Conservation (phyloP, 1,140 invertebrate genomes). For the Apis cerana region DNA sequence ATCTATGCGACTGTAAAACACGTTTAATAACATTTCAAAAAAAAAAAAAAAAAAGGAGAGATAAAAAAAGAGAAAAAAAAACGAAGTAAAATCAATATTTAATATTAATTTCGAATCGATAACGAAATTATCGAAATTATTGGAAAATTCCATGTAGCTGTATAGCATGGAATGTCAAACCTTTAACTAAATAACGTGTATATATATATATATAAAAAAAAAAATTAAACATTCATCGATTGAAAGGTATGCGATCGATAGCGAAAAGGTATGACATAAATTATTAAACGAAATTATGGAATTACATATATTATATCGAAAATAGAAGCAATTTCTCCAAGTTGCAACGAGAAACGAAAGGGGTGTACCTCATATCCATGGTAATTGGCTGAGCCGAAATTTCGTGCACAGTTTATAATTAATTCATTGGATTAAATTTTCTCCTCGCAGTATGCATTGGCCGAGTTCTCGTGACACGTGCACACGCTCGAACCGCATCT, state of each 20-base stretch:
- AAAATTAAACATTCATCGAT: too few relatives aligned
- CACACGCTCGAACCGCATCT: background rate
- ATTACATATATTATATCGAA: conserved; percentile 35
- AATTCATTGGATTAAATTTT: conserved; percentile 74
- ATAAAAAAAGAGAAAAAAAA: too few relatives aligned
- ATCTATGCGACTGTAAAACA: background rate
- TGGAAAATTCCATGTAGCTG: background rate
- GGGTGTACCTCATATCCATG: conserved; percentile 65
- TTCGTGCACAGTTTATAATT: conserved; percentile 69
- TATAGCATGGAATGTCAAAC: too few relatives aligned
- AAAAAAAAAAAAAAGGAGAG: too few relatives aligned
- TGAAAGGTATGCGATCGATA: background rate
- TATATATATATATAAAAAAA: too few relatives aligned
- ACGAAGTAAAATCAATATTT: too few relatives aligned
- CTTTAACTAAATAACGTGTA: too few relatives aligned
- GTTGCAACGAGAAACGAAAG: background rate
- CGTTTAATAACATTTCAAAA: background rate
- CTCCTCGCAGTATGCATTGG: conserved; percentile 63
- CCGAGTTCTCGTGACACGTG: conserved; percentile 12
- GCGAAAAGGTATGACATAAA: background rate
- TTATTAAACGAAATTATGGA: conserved; percentile 55
- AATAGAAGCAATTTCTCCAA: conserved; percentile 11
- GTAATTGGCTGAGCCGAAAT: conserved; percentile 60
- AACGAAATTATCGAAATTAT: too few relatives aligned
- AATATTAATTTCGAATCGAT: too few relatives aligned